Evolutionary conservation across 1,140 invertebrate genomes (phyloP), one percentile per base, ranked within the genome.

Genomic region (Paralvinella palmiformis): DNA sequence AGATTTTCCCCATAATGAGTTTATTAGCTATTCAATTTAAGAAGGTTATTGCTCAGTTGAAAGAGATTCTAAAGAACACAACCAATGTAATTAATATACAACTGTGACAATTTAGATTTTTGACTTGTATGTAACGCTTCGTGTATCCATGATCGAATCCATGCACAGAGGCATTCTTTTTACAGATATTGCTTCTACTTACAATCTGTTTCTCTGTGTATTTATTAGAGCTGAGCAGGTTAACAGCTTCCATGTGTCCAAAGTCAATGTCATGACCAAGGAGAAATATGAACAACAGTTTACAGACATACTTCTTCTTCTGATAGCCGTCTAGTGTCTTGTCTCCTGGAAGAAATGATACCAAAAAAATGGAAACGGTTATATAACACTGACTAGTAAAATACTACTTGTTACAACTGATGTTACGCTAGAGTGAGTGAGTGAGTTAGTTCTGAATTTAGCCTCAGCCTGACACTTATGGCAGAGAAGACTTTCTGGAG

Each of bases 131-230:
- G n/a, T n/a, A n/a, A n/a, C n/a, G n/a, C n/a, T n/a, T n/a, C n/a
- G n/a, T n/a, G n/a, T n/a, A n/a, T n/a, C n/a, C n/a, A n/a, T n/a
- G n/a, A n/a, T n/a, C n/a, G n/a, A n/a, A n/a, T n/a, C n/a, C n/a
- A n/a, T n/a, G n/a, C n/a, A n/a, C n/a, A n/a, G n/a, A n/a, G n/a
- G n/a, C n/a, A n/a, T n/a, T n/a, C n/a, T n/a, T n/a, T n/a, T n/a
- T n/a, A n/a, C n/a, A n/a, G n/a, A n/a, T n/a, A n/a, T n/a, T n/a
- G n/a, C n/a, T n/a, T n/a, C n/a, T 48, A 86, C 90, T 87, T 86
- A 96, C 96, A 83, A 99, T 99, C 87, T 99, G 97, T 85, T 99
- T 99, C 82, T 99, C 97, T 44, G 96, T 99, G 84, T 99, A 99
- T 85, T 99, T 99, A 79, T 99, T 99, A 35, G 96, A 99, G 68